Conservation (phyloP, 1,140 invertebrate species). For the Brachionus calyciflorus region DNA sequence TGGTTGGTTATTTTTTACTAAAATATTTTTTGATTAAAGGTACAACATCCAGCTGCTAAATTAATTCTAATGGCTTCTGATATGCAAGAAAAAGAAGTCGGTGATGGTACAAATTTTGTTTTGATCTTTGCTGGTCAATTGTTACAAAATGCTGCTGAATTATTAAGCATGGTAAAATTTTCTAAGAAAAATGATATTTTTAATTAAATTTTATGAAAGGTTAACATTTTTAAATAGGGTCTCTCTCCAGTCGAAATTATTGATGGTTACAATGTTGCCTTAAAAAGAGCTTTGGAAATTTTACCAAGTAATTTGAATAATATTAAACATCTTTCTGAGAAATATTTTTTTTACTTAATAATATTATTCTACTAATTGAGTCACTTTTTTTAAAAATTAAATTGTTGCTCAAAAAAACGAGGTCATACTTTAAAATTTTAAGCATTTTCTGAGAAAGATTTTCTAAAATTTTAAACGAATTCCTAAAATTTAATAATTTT, state of each 20-base stretch:
- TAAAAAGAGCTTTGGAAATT: constrained; percentile 83
- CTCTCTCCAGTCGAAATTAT: constrained; percentile 90
- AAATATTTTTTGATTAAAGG: constrained; percentile 55
- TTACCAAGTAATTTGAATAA: constrained; percentile 47
- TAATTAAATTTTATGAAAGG: no score
- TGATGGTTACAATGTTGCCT: constrained; percentile 86
- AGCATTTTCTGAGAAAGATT: no score
- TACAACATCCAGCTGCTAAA: constrained; percentile 98
- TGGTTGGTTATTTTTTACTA: no score
- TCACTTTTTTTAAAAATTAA: no score
- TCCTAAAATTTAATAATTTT: no score
- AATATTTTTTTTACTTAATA: no score
- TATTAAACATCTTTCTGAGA: no score
- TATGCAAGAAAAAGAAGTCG: constrained; percentile 97
- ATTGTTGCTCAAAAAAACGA: no score
- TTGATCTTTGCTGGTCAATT: constrained; percentile 88
- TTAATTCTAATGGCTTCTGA: constrained; percentile 89
- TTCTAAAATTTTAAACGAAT: no score
- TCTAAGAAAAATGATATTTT: constrained; percentile 51
- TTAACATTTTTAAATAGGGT: no score
- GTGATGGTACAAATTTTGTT: constrained; percentile 98
- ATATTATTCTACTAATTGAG: no score
- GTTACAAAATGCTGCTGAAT: constrained; percentile 83
- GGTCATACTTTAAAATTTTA: no score
- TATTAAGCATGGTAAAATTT: constrained; percentile 70